Evolutionary conservation across 2,797 vertebrate genomes (phyloP), one percentile per base, ranked within the genome.

Genomic region (Euphonia xanthogaster): DNA sequence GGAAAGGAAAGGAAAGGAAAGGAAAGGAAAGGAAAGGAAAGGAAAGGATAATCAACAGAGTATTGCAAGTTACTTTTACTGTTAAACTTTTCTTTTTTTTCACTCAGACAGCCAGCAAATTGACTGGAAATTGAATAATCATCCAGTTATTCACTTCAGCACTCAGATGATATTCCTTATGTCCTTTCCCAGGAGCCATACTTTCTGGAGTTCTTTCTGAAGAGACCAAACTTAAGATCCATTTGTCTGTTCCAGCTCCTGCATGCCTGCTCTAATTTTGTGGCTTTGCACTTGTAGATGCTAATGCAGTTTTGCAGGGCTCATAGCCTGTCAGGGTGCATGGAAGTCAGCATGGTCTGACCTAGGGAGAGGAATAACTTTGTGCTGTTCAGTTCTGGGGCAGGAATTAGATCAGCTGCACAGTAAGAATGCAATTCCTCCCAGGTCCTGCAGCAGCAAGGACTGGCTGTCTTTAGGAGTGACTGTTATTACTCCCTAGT

Each of bases 381-480:
- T 82, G 55, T 20, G 18, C 40, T 91, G 71, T 71, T 90, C 71
- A 47, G 22, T 66, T 90, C 75, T 94, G 55, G 35, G 42, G 68
- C 58, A 91, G 33, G 71, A 58, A 89, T 93, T 81, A 68, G 67
- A 88, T 70, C 50, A 88, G 61, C 61, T 91, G 54, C 40, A 23
- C 3, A 7, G 25, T 48, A 47, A 94, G 60, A 91, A 93, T 72
- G 80, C 44, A 40, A 8, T 92, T 94, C 60, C 61, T 68, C 28
- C 50, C 40, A 65, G 65, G 65, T 85, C 90, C 84, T 81, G 62
- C 48, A 74, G 79, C 15, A 87, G 75, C 58, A 78, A 25, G 55
- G 60, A 54, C 58, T 84, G 92, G 20, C 53, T 96, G 57, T 91
- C 95, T 95, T 91, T 91, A 86, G 85, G 20, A 95, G 8, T 63